These are phyloP conservation scores for Acanthochromis polyacanthus DNA, from an alignment of 2,113 vertebrate genomes.

Conservation along the genomic window DNA sequence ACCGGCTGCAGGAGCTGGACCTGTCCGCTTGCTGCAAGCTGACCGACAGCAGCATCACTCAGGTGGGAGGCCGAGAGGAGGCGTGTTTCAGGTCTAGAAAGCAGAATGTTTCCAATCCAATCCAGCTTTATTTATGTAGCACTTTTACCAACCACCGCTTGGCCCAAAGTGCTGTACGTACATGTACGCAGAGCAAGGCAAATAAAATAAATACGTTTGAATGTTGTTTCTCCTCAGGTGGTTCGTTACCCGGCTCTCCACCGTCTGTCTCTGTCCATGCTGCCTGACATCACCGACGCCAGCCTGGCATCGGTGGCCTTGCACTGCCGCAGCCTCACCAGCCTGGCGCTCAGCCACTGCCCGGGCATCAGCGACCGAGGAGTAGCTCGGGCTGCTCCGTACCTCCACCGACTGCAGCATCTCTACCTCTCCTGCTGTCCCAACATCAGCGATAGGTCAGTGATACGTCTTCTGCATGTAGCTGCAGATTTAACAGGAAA, in stretches of 20 bases:
- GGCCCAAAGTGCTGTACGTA: too few species aligned
- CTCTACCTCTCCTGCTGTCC: conserved; percentile 87
- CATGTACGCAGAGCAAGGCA: too few species aligned
- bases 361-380: conserved; percentile 83
- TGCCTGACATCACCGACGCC: conserved; percentile 84
- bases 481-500: neutral
- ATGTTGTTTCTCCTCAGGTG: conserved; percentile 51
- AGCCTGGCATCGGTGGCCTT: conserved; percentile 82
- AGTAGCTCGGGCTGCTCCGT: conserved; percentile 76
- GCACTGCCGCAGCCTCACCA: conserved; percentile 87
- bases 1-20: conserved; percentile 86
- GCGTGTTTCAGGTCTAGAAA: accelerated
- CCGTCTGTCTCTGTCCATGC: conserved; percentile 84
- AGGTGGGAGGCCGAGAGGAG: conserved; percentile 70
- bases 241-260: conserved; percentile 84
- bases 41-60: conserved; percentile 87
- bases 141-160: too few species aligned
- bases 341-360: conserved; percentile 85
- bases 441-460: conserved; percentile 87
- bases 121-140: too few species aligned
- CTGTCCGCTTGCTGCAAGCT: conserved; percentile 88
- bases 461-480: neutral
- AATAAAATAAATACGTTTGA: too few species aligned
- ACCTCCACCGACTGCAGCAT: conserved; percentile 85
- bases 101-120: too few species aligned